These are phyloP conservation scores for Thaleichthys pacificus DNA, from an alignment of 2,797 vertebrate genomes.

Conservation along the genomic window DNA sequence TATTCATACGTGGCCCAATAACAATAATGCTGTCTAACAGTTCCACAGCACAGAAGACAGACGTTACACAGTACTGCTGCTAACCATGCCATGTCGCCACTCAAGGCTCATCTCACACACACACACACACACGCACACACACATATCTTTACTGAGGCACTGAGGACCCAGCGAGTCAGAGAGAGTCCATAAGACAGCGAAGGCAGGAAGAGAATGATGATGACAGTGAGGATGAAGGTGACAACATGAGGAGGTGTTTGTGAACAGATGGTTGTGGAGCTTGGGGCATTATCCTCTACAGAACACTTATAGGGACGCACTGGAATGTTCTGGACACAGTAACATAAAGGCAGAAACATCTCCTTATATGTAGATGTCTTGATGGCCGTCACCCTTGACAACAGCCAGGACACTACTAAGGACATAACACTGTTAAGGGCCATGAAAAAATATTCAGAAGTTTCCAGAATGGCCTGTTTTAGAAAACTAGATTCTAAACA, in stretches of 20 bases:
- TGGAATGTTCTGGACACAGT: background rate
- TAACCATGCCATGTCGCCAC: background rate
- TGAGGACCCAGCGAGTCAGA: too few species aligned
- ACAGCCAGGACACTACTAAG: background rate
- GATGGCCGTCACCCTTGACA: background rate
- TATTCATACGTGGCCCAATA: background rate
- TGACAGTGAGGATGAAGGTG: background rate
- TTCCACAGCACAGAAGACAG: constrained; percentile 18
- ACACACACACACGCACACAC: too few species aligned
- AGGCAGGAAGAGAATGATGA: background rate
- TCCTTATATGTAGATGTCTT: background rate
- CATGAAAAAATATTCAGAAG: background rate
- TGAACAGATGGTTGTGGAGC: background rate
- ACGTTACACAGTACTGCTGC: constrained; percentile 6
- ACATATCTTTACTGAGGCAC: too few species aligned
- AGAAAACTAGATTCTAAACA: background rate
- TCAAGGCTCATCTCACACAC: background rate
- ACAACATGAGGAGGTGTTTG: background rate
- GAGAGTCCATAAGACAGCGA: background rate
- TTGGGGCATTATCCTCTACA: background rate
- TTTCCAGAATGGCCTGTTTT: background rate
- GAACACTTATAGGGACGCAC: background rate
- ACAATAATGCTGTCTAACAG: background rate
- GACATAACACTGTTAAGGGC: background rate
- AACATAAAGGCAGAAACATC: constrained; percentile 3